Evolutionary conservation across 1,140 invertebrate species (phyloP).

Genomic region (Drosophila bifasciata): DNA sequence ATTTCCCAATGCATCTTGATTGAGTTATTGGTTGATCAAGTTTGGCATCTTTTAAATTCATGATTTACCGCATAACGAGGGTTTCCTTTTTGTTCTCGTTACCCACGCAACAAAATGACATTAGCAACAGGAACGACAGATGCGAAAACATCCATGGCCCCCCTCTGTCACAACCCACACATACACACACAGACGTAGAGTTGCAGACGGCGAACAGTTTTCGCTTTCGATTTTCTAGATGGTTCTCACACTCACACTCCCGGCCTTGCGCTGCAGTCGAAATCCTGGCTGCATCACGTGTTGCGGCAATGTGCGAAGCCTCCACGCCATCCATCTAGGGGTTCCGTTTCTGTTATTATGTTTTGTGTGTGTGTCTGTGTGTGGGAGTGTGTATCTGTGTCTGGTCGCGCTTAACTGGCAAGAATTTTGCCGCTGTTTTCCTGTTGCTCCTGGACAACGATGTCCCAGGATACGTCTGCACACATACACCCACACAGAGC

Average conservation of each 20-base stretch:
- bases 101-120: constrained; percentile 9
- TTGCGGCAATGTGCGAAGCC: constrained; percentile 58
- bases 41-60: not conserved
- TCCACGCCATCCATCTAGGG: constrained; percentile 13
- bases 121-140: constrained; percentile 23
- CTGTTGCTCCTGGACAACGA: constrained; percentile 48
- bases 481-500: constrained; percentile 1
- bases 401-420: constrained; percentile 56
- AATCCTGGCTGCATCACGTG: constrained; percentile 68
- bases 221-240: constrained; percentile 75
- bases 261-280: not conserved
- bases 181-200: constrained; percentile 1
- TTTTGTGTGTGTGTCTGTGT: not conserved
- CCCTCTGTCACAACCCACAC: constrained; percentile 20
- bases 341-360: not conserved
- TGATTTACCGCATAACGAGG: not conserved
- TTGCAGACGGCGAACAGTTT: constrained; percentile 45
- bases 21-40: no score
- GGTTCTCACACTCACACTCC: not conserved
- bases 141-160: constrained; percentile 18
- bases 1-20: no score
- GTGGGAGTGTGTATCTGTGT: constrained; percentile 20
- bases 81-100: constrained; percentile 4
- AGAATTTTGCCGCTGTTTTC: constrained; percentile 72
- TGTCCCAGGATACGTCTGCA: constrained; percentile 3